Evolutionary conservation across 1,140 invertebrate species (phyloP).

Genomic region (Drosophila chauvacae): DNA sequence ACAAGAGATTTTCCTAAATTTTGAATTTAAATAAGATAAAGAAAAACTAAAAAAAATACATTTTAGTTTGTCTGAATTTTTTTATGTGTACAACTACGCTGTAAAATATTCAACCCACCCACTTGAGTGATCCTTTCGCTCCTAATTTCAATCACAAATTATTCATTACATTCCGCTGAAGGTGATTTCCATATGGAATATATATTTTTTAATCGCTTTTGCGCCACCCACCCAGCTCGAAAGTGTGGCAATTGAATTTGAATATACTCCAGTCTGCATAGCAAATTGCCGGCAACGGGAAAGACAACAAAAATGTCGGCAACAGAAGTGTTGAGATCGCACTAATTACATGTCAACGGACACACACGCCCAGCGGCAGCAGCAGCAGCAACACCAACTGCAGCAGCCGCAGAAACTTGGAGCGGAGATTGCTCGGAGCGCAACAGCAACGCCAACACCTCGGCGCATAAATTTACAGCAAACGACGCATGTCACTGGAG

Average conservation of each 20-base stretch:
- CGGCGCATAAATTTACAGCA: slow-evolving; percentile 76
- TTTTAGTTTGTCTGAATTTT: neutral
- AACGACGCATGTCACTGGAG: slow-evolving; percentile 71
- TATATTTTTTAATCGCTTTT: slow-evolving; percentile 5
- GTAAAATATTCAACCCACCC: neutral
- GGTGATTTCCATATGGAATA: slow-evolving; percentile 14
- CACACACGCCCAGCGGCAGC: slow-evolving; percentile 50
- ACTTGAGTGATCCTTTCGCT: slow-evolving; percentile 34
- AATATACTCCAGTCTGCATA: slow-evolving; percentile 65
- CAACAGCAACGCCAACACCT: slow-evolving; percentile 71
- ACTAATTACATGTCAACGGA: slow-evolving; percentile 78
- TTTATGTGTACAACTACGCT: neutral
- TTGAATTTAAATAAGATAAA: neutral
- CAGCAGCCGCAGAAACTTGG: slow-evolving; percentile 20
- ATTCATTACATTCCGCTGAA: slow-evolving; percentile 26
- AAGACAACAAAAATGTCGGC: slow-evolving; percentile 48
- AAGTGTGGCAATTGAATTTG: slow-evolving; percentile 75
- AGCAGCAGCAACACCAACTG: slow-evolving; percentile 16
- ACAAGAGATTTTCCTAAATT: too few species aligned
- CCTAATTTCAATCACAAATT: slow-evolving; percentile 18
- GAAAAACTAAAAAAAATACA: too few species aligned
- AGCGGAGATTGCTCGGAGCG: slow-evolving; percentile 10
- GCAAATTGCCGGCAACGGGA: slow-evolving; percentile 57
- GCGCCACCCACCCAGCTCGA: slow-evolving; percentile 55
- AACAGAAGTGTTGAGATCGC: slow-evolving; percentile 81